Evolutionary conservation across 2,888 invertebrate species (phyloP).

Genomic region (Synergus umbraculus): DNA sequence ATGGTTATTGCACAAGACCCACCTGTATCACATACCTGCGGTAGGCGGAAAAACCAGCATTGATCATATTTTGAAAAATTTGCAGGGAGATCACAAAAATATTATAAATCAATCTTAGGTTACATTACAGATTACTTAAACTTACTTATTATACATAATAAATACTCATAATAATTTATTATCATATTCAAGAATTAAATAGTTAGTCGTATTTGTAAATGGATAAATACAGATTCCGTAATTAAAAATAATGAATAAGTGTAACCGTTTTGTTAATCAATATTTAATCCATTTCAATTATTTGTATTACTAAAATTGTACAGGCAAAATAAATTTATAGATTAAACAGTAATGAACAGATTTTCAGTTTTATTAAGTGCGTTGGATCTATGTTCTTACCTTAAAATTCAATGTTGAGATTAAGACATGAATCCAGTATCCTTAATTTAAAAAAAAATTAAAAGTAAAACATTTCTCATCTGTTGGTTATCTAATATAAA

Average conservation of each 20-base stretch:
- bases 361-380: not conserved
- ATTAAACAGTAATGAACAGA: not conserved
- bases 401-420: not conserved
- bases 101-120: not conserved
- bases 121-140: conserved; percentile 10
- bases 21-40: conserved; percentile 20
- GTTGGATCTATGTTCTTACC: too few species aligned
- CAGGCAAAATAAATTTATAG: not conserved
- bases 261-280: not conserved
- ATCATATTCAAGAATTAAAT: not conserved
- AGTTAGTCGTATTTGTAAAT: too few species aligned
- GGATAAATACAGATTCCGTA: too few species aligned
- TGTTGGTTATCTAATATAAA: not conserved
- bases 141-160: not conserved
- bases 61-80: conserved; percentile 11
- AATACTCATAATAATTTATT: not conserved
- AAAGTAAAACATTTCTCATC: not conserved
- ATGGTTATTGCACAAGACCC: conserved; percentile 18
- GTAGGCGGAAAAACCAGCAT: not conserved
- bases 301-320: not conserved
- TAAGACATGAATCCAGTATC: too few species aligned
- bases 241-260: not conserved
- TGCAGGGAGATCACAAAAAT: not conserved
- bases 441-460: not conserved
- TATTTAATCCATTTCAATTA: not conserved